Evolutionary conservation across 2,888 invertebrate genomes (phyloP), one percentile per base, ranked within the genome.

Genomic region (Fissipunctia ypsillon): DNA sequence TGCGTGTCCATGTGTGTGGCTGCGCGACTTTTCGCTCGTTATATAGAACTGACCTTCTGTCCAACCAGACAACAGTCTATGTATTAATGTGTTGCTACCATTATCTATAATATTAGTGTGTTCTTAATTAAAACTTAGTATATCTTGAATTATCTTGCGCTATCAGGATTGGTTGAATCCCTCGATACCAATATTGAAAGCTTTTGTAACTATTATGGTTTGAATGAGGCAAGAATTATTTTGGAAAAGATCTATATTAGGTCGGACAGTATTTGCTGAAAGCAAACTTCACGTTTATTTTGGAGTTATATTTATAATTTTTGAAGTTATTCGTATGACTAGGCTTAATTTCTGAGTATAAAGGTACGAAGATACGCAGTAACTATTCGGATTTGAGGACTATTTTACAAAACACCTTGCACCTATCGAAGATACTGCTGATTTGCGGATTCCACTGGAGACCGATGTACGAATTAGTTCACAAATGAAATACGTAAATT

Each of bases 51-150:
- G 0, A 25, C 59, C 52, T 76, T 79, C 79, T 76, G 52, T 12
- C 31, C 45, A 41, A 2, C 28, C 4, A n/a, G n/a, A n/a, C n/a
- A n/a, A n/a, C n/a, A n/a, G 59, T 35, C 2, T 41, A 5, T 16
- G 16, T 31, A 41, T 45, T 50, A n/a, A 28, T 3, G 16, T 72
- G 9, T 10, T 38, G 22, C 52, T n/a, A n/a, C 74, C 83, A 85
- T 80, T 86, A 82, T 81, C 78, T 76, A 73, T 83, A 86, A 88
- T n/a, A n/a, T 85, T 85, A 86, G 81, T 80, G 59, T 84, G 78
- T 81, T 84, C 85, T 77, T 81, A 79, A 84, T 83, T 87, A 80
- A 85, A 81, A 87, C 79, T 87, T 73, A 61, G 73, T 84, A 54
- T 72, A 80, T 69, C 52, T 61, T 59, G 79, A 22, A 59, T 57